A percentile compares a stretch with the other conserved stretches of the same genome.
Conservation (phyloP, 2,888 invertebrate genomes). For the Furcula furcula region DNA sequence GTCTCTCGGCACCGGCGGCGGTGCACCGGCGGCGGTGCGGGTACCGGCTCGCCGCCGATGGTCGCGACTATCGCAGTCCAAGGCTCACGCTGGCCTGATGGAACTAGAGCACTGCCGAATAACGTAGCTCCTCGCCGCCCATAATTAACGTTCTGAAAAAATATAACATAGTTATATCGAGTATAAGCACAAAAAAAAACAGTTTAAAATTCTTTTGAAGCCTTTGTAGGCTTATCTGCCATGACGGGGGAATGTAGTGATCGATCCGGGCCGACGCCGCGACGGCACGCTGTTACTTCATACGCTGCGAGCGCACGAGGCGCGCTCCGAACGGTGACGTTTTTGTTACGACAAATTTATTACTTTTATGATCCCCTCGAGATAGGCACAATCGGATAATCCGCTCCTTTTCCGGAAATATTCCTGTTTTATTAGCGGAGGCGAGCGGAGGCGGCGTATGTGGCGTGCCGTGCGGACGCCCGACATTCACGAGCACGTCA, state of each 20-base stretch:
- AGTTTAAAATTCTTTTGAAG: neutral
- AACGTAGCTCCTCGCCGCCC: neutral
- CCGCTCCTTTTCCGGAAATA: constrained; percentile 1
- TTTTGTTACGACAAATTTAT: neutral
- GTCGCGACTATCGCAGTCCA: too few species aligned
- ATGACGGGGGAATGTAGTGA: neutral
- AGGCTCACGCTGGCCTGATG: too few species aligned
- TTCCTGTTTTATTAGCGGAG: neutral
- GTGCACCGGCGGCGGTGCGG: too few species aligned
- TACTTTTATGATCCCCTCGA: constrained; percentile 4
- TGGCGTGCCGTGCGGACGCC: neutral
- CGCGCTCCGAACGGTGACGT: neutral
- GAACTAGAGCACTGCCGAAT: too few species aligned
- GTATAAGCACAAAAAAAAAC: neutral
- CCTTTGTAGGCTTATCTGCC: neutral
- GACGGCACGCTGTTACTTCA: too few species aligned
- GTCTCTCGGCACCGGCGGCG: too few species aligned
- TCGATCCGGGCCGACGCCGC: neutral
- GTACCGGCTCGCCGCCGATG: too few species aligned
- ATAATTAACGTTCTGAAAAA: constrained; percentile 6
- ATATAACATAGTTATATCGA: neutral
- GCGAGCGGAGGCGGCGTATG: neutral
- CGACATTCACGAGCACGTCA: neutral
- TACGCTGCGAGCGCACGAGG: neutral
- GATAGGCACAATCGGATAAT: constrained; percentile 1